Conservation (phyloP, 1,140 invertebrate genomes). For the Oryctes rhinoceros region DNA sequence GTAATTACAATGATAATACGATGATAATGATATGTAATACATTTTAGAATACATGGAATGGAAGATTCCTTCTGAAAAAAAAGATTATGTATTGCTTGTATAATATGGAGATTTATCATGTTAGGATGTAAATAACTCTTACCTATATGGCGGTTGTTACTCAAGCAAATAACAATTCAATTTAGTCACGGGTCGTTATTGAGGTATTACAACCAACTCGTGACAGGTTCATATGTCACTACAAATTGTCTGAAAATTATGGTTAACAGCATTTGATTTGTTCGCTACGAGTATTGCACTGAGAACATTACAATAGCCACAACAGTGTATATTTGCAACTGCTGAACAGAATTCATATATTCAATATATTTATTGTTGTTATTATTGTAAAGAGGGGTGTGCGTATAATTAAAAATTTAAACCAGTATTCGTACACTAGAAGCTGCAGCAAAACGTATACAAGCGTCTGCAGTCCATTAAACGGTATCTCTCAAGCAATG, state of each 20-base stretch:
- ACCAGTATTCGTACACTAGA: too few relatives aligned
- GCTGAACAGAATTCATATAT: too few relatives aligned
- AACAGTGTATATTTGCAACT: too few relatives aligned
- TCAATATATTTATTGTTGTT: too few relatives aligned
- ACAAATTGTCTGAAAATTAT: slow-evolving; percentile 22
- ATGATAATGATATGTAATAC: slow-evolving; percentile 37
- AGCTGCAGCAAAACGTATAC: too few relatives aligned
- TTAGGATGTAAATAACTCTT: slow-evolving; percentile 2
- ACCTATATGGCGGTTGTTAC: neutral
- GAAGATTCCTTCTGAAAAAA: slow-evolving; percentile 21
- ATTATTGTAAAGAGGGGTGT: too few relatives aligned
- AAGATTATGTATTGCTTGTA: slow-evolving; percentile 23
- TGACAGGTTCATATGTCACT: slow-evolving; percentile 4
- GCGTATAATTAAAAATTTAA: too few relatives aligned
- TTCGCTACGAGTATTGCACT: neutral
- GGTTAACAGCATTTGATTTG: neutral
- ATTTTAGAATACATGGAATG: slow-evolving; percentile 29
- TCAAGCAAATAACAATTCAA: slow-evolving; percentile 17
- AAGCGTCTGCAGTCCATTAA: too few relatives aligned
- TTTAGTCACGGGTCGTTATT: neutral
- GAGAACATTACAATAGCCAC: too few relatives aligned
- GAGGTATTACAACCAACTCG: neutral
- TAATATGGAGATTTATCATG: slow-evolving; percentile 28
- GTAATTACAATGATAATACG: slow-evolving; percentile 29
- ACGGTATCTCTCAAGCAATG: too few relatives aligned